Evolutionary conservation across 2,888 invertebrate species (phyloP), one percentile per base, ranked within the genome.

Genomic region (Zaprionus obscuricornis): DNA sequence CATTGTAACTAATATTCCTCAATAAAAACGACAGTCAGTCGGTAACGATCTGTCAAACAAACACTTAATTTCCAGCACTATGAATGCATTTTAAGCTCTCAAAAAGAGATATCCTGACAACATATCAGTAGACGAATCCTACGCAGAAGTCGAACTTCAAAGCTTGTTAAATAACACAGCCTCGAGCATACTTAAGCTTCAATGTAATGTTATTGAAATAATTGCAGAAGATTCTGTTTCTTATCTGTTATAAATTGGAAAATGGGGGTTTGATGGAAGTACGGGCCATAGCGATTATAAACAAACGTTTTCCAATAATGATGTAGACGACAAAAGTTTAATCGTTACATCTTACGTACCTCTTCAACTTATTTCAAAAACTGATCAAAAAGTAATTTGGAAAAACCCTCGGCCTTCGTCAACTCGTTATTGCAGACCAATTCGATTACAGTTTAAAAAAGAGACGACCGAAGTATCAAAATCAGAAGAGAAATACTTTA

Each of bases 401-500:
- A 18, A 37, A 20, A 37, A 37, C n/a, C 37, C 17, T n/a, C 17
- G 37, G 7, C 37, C 10, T 3, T 18, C 37, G 4, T 11, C 37
- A 0, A 37, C 34, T 2, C 17, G 34, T 3, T 34, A 34, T 8
- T 34, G 34, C 16, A 4, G 34, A 16, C 34, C 34, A 34, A 1
- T 34, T 1, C 16, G 34, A 34, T 16, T 29, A 5, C 42, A 43
- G 29, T 43, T 43, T 18, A 10, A 29, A 29, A 43, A 43, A 29
- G 42, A 43, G 22, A 45, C 43, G 7, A 18, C 31, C 3, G 11
- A 42, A 42, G 8, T 42, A 20, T 10, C 8, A 22, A 11, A 18
- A 20, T 11, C 14, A 1, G 22, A 33, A 31, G 31, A 45, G 14
- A 29, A 13, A 11, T 45, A 45, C 13, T 45, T 45, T 6, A 45